Percentiles rank a stretch among this genome's conserved stretches.
Conservation (phyloP, 2,113 vertebrate species). For the Psittacula cyanocephala region DNA sequence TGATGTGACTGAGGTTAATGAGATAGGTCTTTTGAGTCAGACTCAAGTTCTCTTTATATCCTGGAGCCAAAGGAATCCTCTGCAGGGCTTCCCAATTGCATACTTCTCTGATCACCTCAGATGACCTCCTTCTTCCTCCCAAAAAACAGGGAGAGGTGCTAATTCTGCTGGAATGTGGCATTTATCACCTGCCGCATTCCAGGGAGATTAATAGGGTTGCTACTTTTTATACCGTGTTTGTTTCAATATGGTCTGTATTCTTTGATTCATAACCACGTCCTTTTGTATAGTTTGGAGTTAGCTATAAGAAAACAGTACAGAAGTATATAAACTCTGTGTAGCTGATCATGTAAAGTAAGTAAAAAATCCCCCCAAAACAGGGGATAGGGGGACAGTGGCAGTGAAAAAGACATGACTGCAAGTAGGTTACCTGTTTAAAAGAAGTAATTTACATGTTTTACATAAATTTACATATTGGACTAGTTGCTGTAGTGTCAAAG, state of each 20-base stretch:
- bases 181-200: background rate
- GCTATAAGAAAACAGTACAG: background rate
- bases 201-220: background rate
- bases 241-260: background rate
- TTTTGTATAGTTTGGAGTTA: background rate
- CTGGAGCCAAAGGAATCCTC: background rate
- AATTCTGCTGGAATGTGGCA: background rate
- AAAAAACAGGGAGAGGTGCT: background rate
- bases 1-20: background rate
- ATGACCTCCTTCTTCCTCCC: background rate
- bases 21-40: background rate
- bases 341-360: background rate
- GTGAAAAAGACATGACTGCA: background rate
- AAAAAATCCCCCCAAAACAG: background rate
- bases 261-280: background rate
- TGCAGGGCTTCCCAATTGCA: background rate
- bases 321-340: background rate
- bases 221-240: background rate
- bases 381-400: fast-evolving
- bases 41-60: background rate
- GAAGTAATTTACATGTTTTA: background rate
- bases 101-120: background rate
- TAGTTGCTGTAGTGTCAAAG: background rate
- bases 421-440: background rate
- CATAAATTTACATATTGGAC: background rate